Evolutionary conservation across 2,888 invertebrate species (phyloP).

Genomic region (Cephus pulcher): DNA sequence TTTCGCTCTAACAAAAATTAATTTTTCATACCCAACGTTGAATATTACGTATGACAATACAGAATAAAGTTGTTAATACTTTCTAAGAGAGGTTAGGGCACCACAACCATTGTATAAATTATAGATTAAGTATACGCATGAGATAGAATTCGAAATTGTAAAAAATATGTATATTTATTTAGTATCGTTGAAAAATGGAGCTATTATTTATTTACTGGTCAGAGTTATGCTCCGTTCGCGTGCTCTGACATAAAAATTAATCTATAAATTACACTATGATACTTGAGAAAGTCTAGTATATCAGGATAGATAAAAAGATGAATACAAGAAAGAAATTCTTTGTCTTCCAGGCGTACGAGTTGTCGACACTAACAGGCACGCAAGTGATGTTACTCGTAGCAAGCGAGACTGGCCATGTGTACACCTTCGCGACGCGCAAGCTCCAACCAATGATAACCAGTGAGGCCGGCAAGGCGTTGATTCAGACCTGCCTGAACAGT

Average conservation of each 20-base stretch:
- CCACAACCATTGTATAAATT: not conserved
- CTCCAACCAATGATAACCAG: slow-evolving; percentile 99
- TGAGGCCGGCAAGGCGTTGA: slow-evolving; percentile 95
- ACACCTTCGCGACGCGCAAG: slow-evolving; percentile 98
- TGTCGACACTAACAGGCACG: slow-evolving; percentile 98
- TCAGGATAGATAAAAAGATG: not conserved
- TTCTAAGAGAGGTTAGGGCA: not conserved
- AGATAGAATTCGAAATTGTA: not conserved
- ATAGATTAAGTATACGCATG: not conserved
- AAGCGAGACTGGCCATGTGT: slow-evolving; percentile 99
- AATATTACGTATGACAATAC: not conserved
- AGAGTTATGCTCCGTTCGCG: not conserved
- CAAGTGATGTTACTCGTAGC: slow-evolving; percentile 99
- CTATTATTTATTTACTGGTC: too few relatives aligned
- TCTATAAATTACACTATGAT: not conserved
- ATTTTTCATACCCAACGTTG: not conserved
- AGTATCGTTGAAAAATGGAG: not conserved
- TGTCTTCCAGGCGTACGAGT: slow-evolving; percentile 92
- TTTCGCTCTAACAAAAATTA: not conserved
- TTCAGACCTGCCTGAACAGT: slow-evolving; percentile 98
- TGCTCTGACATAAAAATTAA: not conserved
- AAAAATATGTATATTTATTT: not conserved
- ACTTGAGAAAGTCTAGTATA: too few relatives aligned
- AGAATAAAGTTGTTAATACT: not conserved
- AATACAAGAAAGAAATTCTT: not conserved